These are phyloP conservation scores for Glomeris marginata DNA, from an alignment of 2,888 invertebrate genomes.

Conservation along the genomic window DNA sequence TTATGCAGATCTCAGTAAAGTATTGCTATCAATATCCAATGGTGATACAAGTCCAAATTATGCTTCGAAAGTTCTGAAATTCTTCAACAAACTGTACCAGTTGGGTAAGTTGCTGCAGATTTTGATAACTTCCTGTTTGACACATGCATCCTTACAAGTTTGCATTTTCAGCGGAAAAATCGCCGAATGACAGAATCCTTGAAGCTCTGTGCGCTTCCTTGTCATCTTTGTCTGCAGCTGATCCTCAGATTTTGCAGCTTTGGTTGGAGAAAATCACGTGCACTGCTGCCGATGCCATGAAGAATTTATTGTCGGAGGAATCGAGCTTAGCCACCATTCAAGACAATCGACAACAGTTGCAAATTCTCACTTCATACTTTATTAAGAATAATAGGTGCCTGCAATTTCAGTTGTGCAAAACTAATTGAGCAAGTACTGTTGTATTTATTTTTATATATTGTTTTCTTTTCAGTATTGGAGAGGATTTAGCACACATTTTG, in stretches of 20 bases:
- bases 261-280: constrained; percentile 29
- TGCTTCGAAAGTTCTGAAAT: constrained; percentile 46
- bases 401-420: no score
- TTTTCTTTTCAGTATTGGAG: constrained; percentile 31
- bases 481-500: constrained; percentile 46
- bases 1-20: constrained; percentile 31
- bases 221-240: constrained; percentile 47
- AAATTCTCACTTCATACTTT: constrained; percentile 53
- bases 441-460: constrained; percentile 9
- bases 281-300: constrained; percentile 17
- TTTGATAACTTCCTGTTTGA: not conserved
- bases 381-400: constrained; percentile 46
- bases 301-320: constrained; percentile 1
- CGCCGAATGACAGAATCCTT: constrained; percentile 44
- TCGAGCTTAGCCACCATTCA: constrained; percentile 32
- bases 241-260: constrained; percentile 44
- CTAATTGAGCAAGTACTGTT: constrained; percentile 6
- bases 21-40: constrained; percentile 62
- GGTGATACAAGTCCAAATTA: constrained; percentile 18
- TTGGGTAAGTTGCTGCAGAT: constrained; percentile 16
- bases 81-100: constrained; percentile 50
- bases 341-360: constrained; percentile 53
- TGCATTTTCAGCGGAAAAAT: constrained; percentile 38
- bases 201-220: constrained; percentile 52
- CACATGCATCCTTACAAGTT: not conserved